These are phyloP conservation scores for Catharus bicknelli DNA, from an alignment of 2,113 vertebrate species.

Conservation along the genomic window DNA sequence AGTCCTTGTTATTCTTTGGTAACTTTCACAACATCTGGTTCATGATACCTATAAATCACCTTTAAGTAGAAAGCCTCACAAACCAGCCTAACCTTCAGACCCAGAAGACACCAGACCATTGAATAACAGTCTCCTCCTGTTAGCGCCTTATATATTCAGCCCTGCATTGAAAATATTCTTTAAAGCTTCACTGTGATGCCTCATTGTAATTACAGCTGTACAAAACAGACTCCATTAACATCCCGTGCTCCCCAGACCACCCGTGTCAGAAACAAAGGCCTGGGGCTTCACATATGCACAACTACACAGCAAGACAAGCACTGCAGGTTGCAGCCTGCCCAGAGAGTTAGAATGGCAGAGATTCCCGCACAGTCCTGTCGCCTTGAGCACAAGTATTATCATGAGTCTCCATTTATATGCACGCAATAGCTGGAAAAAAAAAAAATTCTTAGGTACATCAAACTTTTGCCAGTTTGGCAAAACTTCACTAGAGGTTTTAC, in stretches of 20 bases:
- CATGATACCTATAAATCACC: background rate
- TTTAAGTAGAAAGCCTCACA: background rate
- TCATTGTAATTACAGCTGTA: background rate
- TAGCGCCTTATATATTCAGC: background rate
- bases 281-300: background rate
- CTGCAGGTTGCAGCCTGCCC: background rate
- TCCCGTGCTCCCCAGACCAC: background rate
- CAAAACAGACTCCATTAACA: background rate
- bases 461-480: background rate
- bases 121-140: background rate
- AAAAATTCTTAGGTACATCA: background rate
- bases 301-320: background rate
- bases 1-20: background rate
- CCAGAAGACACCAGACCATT: background rate
- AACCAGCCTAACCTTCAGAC: background rate
- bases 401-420: background rate
- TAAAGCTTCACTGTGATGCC: background rate
- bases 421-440: background rate
- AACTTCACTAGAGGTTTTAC: background rate
- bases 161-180: background rate
- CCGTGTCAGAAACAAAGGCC: background rate
- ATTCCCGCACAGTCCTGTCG: accelerated
- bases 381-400: background rate
- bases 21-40: background rate
- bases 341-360: background rate